Percentiles rank a stretch among this genome's conserved stretches.
Evolutionary conservation across 2,888 invertebrate genomes (phyloP).

Genomic region (Diploptera punctata): DNA sequence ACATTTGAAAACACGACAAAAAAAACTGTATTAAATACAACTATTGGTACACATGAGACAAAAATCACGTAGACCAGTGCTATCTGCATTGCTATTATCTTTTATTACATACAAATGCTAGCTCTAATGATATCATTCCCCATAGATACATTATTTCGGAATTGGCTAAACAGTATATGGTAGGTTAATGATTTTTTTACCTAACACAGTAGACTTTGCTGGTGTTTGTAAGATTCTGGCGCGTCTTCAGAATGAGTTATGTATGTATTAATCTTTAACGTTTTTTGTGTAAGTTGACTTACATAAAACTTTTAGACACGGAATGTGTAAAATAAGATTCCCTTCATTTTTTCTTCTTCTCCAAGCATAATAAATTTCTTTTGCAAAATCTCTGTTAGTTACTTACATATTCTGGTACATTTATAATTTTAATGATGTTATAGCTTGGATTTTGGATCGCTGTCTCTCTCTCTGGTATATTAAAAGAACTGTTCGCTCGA

Average conservation of each 20-base stretch:
- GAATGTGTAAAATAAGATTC: constrained; percentile 18
- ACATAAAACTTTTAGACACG: not conserved
- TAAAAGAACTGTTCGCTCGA: constrained; percentile 18
- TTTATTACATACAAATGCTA: no score
- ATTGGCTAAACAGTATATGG: no score
- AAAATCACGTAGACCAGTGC: no score
- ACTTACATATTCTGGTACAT: constrained; percentile 28
- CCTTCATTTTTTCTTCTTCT: not conserved
- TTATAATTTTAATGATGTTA: constrained; percentile 28
- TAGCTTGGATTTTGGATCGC: constrained; percentile 2
- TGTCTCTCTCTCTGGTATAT: not conserved
- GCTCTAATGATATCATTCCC: no score
- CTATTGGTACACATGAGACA: no score
- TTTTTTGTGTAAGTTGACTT: constrained; percentile 17
- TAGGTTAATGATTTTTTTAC: no score
- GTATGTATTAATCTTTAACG: constrained; percentile 17
- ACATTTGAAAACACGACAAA: no score
- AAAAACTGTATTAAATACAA: no score
- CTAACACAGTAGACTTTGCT: no score
- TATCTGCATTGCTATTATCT: no score
- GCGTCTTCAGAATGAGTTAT: not conserved
- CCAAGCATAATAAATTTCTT: constrained; percentile 17
- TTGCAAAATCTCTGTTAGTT: constrained; percentile 26
- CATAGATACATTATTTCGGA: no score
- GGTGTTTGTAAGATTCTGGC: not conserved